Evolutionary conservation across 30 jellyfish, hydroid and myxozoan species (phyloP).

Genomic region (Mastigias papua): DNA sequence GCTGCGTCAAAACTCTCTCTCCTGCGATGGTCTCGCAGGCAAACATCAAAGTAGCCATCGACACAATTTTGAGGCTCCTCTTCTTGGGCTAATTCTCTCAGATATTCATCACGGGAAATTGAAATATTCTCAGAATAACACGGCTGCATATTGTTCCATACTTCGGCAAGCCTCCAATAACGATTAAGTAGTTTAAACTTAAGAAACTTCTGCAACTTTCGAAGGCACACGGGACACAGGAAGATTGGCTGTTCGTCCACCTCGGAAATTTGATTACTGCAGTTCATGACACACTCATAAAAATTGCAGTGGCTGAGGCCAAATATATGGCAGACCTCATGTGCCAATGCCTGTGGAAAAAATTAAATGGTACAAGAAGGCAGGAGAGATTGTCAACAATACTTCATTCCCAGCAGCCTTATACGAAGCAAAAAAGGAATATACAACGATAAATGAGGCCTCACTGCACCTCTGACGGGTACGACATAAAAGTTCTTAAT

Average conservation of each 20-base stretch:
- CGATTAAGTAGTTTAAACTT: constrained; percentile 70
- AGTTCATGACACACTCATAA: constrained; percentile 88
- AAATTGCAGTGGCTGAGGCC: constrained; percentile 92
- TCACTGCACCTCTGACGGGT: too few relatives aligned
- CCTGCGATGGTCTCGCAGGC: not conserved
- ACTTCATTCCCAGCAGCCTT: too few relatives aligned
- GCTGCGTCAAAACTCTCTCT: constrained; percentile 22
- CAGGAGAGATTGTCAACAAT: too few relatives aligned
- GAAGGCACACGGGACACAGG: constrained; percentile 96
- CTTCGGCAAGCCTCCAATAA: constrained; percentile 55
- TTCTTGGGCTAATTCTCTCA: not conserved
- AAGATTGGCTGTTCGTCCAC: constrained; percentile 90
- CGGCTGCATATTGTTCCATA: constrained; percentile 37
- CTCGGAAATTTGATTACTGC: constrained; percentile 57
- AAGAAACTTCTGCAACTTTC: constrained; percentile 83
- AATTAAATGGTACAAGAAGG: too few relatives aligned
- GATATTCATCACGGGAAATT: constrained; percentile 6
- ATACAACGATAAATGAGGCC: too few relatives aligned
- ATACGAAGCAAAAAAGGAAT: too few relatives aligned
- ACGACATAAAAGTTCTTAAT: too few relatives aligned
- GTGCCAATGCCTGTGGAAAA: constrained; percentile 75
- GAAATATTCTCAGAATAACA: constrained; percentile 47
- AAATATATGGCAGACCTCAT: constrained; percentile 88
- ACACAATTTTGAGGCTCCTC: not conserved
- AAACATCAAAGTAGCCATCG: not conserved